Conservation (phyloP, 2,888 invertebrate genomes). For the Leptodirus hochenwartii region DNA sequence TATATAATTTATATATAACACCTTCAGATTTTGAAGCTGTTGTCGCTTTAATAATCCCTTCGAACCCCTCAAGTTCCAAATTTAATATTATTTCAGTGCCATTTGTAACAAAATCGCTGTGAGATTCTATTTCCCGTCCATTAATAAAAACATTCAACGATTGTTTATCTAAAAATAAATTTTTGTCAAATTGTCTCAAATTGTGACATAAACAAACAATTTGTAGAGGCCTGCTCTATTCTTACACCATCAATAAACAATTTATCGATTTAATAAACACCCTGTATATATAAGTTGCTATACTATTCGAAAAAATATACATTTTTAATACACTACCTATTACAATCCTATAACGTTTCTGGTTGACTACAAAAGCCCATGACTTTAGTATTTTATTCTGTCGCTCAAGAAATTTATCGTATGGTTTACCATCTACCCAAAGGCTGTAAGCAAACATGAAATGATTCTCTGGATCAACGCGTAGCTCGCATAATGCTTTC, state of each 20-base stretch:
- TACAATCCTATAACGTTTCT: constrained; percentile 44
- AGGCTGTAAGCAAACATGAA: constrained; percentile 70
- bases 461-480: constrained; percentile 42
- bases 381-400: constrained; percentile 56
- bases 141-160: constrained; percentile 61
- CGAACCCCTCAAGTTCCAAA: too few species aligned
- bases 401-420: constrained; percentile 62
- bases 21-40: too few species aligned
- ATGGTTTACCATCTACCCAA: constrained; percentile 64
- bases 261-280: background rate
- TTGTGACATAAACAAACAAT: background rate
- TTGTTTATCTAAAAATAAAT: constrained; percentile 44
- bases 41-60: too few species aligned
- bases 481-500: constrained; percentile 24
- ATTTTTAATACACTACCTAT: too few species aligned
- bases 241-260: background rate
- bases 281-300: background rate
- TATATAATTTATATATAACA: too few species aligned
- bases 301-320: constrained; percentile 5
- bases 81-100: constrained; percentile 71
- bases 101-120: constrained; percentile 68
- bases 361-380: constrained; percentile 43
- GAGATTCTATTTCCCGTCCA: constrained; percentile 45
- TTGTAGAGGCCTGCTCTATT: background rate
- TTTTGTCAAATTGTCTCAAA: constrained; percentile 3